These are phyloP conservation scores for Parotia lawesii DNA, from an alignment of 2,113 vertebrate species.

Conservation along the genomic window DNA sequence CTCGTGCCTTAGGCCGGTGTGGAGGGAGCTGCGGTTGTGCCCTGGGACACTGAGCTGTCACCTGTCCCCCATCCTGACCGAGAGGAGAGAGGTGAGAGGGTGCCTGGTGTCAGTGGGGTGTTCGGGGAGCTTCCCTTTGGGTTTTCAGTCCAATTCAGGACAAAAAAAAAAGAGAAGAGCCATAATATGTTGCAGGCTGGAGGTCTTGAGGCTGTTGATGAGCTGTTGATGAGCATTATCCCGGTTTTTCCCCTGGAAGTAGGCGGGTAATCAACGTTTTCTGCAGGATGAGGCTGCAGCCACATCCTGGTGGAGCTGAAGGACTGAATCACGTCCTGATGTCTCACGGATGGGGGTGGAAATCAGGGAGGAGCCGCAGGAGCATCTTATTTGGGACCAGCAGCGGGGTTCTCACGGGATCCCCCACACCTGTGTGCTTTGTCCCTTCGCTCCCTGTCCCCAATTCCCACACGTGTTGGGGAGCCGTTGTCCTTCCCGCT, in stretches of 20 bases:
- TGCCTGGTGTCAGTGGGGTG: fast-evolving
- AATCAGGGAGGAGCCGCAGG: neutral
- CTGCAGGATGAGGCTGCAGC: slow-evolving; percentile 8
- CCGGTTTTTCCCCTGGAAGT: neutral
- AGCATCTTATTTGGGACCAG: neutral
- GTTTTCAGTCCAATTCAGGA: fast-evolving
- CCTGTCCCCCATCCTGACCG: neutral
- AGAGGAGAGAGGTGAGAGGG: neutral
- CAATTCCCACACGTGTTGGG: fast-evolving
- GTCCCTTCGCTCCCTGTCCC: fast-evolving
- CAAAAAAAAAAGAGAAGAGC: neutral
- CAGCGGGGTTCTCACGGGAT: fast-evolving
- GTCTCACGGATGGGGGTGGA: neutral
- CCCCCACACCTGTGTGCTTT: fast-evolving
- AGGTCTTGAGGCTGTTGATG: neutral
- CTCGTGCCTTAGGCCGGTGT: fast-evolving
- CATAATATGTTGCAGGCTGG: neutral
- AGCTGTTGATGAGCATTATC: neutral
- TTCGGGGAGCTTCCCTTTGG: fast-evolving
- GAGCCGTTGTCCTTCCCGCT: fast-evolving
- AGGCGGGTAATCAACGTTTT: neutral
- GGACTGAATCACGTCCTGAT: neutral
- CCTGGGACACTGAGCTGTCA: neutral
- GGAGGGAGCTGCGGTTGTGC: neutral
- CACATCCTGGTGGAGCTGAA: neutral